Evolutionary conservation across 2,888 invertebrate species (phyloP), one percentile per base, ranked within the genome.

Genomic region (Erebia epiphron): DNA sequence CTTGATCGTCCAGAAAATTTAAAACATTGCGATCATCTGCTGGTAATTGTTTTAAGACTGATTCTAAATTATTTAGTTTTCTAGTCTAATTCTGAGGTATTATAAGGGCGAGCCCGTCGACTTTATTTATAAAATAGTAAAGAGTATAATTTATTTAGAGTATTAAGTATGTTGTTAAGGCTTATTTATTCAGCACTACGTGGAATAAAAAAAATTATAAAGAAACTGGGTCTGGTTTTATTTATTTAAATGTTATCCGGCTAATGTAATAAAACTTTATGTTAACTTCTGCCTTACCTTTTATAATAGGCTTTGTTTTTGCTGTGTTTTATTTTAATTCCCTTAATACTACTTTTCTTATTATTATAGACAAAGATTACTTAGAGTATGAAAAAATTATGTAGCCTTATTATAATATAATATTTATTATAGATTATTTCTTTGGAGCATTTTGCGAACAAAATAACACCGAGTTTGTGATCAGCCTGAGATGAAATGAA

Each of bases 61-160:
- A 89, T 79, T 75, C 80, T 79, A 79, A 80, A 71, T 79, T 79
- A 76, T 81, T 75, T 80, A 77, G 82, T 83, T 80, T 81, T 70
- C 75, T 77, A 73, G 71, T 74, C 82, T 82, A 85, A 81, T 80
- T 82, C 83, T 83, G 83, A 86, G 83, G 80, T 78, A 75, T 74
- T 73, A 74, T 80, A 80, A 83, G 88, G 86, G 91, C 90, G 92
- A 92, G 88, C 90, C 91, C 92, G 92, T 93, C 92, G 92, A 91
- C 90, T 90, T 91, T 88, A 86, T 86, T 84, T 81, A 77, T 78
- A 79, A 62, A 79, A 75, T 75, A 73, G 77, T 77, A 77, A 69
- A 63, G 78, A 79, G 76, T 78, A 78, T 92, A 91, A 90, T 88
- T 91, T 90, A 89, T 87, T 86, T 84, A 80, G 79, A 2, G 1